A percentile compares a stretch with the other conserved stretches of the same genome.
phyloP scores from a whole-genome alignment of 2,888 invertebrate genomes.

The Yponomeuta malinellus region DNA sequence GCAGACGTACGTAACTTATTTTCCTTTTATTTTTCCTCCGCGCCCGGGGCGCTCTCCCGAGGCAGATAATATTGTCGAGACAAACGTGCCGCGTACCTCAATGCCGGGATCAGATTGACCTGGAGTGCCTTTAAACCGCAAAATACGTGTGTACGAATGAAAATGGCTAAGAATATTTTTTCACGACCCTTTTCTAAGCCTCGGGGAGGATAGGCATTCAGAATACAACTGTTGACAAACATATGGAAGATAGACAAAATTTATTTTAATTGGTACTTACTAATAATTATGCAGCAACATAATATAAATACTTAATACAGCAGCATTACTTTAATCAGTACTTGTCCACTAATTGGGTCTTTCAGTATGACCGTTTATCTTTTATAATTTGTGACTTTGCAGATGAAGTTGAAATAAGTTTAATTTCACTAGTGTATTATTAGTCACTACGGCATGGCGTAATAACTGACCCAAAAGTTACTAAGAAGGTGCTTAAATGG shows the following conservation, averaged over 20 bases:
- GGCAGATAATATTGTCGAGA: constrained; percentile 60
- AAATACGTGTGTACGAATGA: constrained; percentile 20
- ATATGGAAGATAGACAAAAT: background rate
- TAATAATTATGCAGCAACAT: no score
- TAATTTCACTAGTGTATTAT: background rate
- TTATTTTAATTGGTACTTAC: no score
- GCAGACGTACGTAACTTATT: constrained; percentile 45
- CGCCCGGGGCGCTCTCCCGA: constrained; percentile 50
- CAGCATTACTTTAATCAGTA: no score
- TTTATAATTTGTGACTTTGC: background rate
- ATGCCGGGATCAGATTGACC: constrained; percentile 47
- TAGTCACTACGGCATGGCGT: background rate
- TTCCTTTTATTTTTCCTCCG: constrained; percentile 62
- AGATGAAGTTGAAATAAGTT: background rate
- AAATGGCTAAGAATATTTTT: constrained; percentile 2
- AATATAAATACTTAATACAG: background rate
- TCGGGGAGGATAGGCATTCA: background rate
- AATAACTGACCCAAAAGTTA: background rate
- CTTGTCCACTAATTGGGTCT: background rate
- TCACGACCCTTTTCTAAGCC: background rate
- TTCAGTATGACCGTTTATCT: background rate
- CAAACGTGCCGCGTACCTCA: constrained; percentile 54
- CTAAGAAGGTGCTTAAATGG: background rate
- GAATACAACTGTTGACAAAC: background rate
- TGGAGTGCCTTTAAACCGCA: constrained; percentile 40